These are phyloP conservation scores for Caracal caracal DNA, from an alignment of 2,113 vertebrate species.

Conservation along the genomic window DNA sequence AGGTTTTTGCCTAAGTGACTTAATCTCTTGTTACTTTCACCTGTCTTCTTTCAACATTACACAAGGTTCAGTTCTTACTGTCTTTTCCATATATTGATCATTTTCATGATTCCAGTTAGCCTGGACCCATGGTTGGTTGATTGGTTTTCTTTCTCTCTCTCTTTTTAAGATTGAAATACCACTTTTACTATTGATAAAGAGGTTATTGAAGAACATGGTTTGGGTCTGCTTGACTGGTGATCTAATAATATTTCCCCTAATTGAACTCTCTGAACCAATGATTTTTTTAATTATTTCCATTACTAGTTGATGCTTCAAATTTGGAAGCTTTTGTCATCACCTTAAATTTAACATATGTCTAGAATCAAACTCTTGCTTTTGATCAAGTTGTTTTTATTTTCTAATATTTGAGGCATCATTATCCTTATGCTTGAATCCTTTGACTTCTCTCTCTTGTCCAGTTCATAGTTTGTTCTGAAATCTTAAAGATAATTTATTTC, in stretches of 20 bases:
- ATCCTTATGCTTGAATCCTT: neutral
- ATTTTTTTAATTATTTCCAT: conserved; percentile 33
- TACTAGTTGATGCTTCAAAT: neutral
- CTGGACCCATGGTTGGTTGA: neutral
- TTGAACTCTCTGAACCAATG: neutral
- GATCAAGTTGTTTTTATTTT: conserved; percentile 51
- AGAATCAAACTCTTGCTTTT: conserved; percentile 34
- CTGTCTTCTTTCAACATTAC: neutral
- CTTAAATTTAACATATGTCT: neutral
- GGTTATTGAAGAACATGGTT: conserved; percentile 13
- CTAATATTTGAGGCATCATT: neutral
- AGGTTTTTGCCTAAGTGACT: neutral
- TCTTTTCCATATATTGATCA: neutral
- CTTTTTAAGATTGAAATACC: neutral
- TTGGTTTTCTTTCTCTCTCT: neutral
- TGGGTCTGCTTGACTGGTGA: neutral
- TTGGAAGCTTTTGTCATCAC: neutral
- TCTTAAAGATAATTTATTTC: conserved; percentile 33
- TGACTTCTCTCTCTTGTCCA: neutral
- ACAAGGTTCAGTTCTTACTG: neutral
- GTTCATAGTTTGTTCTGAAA: conserved; percentile 21
- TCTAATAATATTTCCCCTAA: neutral
- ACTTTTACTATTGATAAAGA: conserved; percentile 19
- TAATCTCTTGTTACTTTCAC: neutral
- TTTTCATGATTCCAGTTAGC: conserved; percentile 5